A percentile compares a stretch with the other conserved stretches of the same genome.
Conservation (phyloP, 2,888 invertebrate genomes). For the Trilocha varians region DNA sequence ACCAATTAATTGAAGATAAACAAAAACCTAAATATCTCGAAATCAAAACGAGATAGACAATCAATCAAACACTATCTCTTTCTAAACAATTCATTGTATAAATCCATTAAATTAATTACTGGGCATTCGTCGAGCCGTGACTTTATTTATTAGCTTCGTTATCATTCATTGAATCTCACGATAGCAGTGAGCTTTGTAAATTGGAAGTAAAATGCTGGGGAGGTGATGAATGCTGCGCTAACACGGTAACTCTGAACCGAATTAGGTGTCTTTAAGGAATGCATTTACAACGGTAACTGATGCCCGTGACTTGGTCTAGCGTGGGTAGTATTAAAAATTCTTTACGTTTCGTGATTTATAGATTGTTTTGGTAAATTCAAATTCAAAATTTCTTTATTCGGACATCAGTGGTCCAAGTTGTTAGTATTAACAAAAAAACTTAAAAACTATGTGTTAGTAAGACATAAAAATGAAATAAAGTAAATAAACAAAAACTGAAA, state of each 20-base stretch:
- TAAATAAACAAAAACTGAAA: too few relatives aligned
- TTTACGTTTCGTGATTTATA: too few relatives aligned
- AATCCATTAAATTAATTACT: conserved; percentile 72
- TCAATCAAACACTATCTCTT: conserved; percentile 69
- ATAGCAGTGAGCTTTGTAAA: conserved; percentile 54
- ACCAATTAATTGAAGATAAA: not conserved
- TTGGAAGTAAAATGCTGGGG: conserved; percentile 53
- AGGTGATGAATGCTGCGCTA: conserved; percentile 61
- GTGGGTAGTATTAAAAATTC: conserved; percentile 5
- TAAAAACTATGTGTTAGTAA: too few relatives aligned
- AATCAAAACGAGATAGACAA: conserved; percentile 53
- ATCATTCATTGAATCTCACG: conserved; percentile 71
- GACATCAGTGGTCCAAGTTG: too few relatives aligned
- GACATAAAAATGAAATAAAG: too few relatives aligned
- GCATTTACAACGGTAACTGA: conserved; percentile 63
- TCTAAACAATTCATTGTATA: conserved; percentile 72
- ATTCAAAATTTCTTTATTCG: too few relatives aligned
- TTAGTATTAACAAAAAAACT: too few relatives aligned
- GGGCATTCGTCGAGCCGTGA: conserved; percentile 63
- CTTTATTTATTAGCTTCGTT: conserved; percentile 71
- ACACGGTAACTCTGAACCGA: conserved; percentile 63
- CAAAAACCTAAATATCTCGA: conserved; percentile 18
- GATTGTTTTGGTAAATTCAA: too few relatives aligned
- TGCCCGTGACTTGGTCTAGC: conserved; percentile 35
- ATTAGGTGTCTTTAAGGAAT: conserved; percentile 67